Base-by-base conservation (phyloP, 2,888 invertebrate genomes). In the Melieria picta region DNA sequence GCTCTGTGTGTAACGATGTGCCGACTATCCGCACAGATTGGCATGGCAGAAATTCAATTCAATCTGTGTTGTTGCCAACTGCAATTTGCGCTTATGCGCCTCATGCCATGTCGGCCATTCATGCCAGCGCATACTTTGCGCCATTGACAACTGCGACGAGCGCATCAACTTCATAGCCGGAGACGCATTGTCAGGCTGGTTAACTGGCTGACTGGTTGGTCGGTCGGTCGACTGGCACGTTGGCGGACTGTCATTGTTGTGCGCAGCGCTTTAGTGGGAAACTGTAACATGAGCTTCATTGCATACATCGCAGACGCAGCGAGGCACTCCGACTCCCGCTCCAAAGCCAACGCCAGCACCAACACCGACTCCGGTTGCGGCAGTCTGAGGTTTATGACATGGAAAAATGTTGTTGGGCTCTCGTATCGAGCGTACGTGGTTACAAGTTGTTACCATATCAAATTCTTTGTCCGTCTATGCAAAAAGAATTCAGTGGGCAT, bases 231-330 rank as follows among this genome's bases (percentile, higher is more conserved):
- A 7, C 43, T 60, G 60, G 45, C 60, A 11, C 11, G 9, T 11
- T 30, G 4, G 42, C 58, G 13, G 9, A 5, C 6, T 60, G 45
- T 4, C 60, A 43, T 60, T 6, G 30, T 30, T 30, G 30, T 30
- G 1, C 30, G 30, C 30, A 30, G 3, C 30, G 13, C 56, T 57
- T 70, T 70, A 70, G 70, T 70, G 65, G 58, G 60, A 70, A 70
- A 60, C 65, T 65, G 65, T 65, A 70, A 70, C 58, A 70, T 60
- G 70, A 70, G 70, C 70, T 70, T 65, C 55, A 70, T 70, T 65
- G 58, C 58, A 65, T 43, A 55, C 58, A 65, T 46, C 43, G 43
- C 47, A 50, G 16, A 16, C 16, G 16, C 16, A 16, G 16, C 16
- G 16, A 0, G 1, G 16, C 3, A 30, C 30, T 30, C 30, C 30